These are phyloP conservation scores for Bilobella aurantiaca DNA, from an alignment of 1,140 invertebrate species.

Conservation along the genomic window DNA sequence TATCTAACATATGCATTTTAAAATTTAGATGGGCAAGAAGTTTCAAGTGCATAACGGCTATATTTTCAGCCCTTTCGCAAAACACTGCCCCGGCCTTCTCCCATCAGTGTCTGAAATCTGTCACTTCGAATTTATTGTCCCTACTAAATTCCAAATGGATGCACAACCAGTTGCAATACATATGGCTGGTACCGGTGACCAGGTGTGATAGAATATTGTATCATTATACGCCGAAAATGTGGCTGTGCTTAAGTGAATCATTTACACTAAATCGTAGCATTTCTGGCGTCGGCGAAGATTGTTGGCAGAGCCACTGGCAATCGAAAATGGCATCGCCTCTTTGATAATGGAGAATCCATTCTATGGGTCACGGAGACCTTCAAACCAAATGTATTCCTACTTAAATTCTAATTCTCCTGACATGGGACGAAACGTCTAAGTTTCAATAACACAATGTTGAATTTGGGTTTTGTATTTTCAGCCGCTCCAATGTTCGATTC, in stretches of 20 bases:
- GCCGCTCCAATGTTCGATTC: conserved; percentile 83
- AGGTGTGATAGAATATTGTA: background rate
- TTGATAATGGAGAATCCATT: conserved; percentile 96
- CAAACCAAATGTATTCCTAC: conserved; percentile 63
- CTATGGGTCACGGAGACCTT: conserved; percentile 86
- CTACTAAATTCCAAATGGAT: conserved; percentile 59
- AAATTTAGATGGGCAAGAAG: conserved; percentile 63
- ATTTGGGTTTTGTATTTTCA: conserved; percentile 41
- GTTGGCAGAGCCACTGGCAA: conserved; percentile 80
- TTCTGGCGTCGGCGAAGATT: conserved; percentile 82
- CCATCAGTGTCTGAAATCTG: conserved; percentile 69
- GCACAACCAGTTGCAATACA: conserved; percentile 73
- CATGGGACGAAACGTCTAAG: too few species aligned
- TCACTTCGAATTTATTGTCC: conserved; percentile 74
- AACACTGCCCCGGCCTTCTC: conserved; percentile 73
- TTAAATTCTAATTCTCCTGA: too few species aligned
- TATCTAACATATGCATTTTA: conserved; percentile 11
- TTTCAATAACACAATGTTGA: too few species aligned
- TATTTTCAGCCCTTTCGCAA: conserved; percentile 75
- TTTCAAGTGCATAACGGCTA: conserved; percentile 71
- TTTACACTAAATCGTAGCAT: conserved; percentile 51
- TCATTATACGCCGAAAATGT: background rate
- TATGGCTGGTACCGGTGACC: conserved; percentile 78
- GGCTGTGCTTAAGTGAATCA: conserved; percentile 5
- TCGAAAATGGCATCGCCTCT: conserved; percentile 80